Evolutionary conservation across 2,113 vertebrate genomes (phyloP), one percentile per base, ranked within the genome.

Genomic region (Limnothrissa miodon): DNA sequence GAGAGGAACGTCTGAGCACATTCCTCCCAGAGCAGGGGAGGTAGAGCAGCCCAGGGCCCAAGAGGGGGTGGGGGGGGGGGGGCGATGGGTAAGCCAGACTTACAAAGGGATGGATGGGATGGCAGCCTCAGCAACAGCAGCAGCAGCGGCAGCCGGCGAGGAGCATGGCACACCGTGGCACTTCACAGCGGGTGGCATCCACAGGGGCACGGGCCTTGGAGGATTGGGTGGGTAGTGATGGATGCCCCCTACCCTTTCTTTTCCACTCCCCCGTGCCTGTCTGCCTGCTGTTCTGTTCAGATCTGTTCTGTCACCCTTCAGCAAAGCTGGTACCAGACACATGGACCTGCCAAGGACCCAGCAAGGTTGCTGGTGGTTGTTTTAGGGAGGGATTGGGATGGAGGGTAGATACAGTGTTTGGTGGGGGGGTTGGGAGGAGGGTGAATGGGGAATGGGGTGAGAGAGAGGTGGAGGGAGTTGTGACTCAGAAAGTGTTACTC

Each of bases 151-250:
- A 23, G 62, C 25, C 11, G 62, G 62, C 62, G 36, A 11, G 29
- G 62, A 70, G 29, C 62, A 70, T 70, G 62, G 62, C 62, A 36
- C 62, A 13, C 11, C 62, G 15, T 70, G 62, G 8, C 13, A 29
- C 29, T 70, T 17, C 62, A 70, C 62, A 70, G 25, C 29, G 62
- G 62, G 62, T 70, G 62, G 33, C 62, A 70, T 70, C 59, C n/a
- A 5, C n/a, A 25, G 59, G 59, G 59, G 59, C 5, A 10, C 1
- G 59, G 59, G 25, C 6, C 10, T 29, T 4, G 23, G 59, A 5
- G 25, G 5, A 19, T 19, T n/a, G 25, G 62, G 62, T 29, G 62
- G 25, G 29, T 29, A 17, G 25, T 19, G 29, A 70, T 36, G 13
- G 59, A 70, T 36, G 62, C 62, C 62, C 13, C 33, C 62, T 29